Evolutionary conservation across 2,113 vertebrate species (phyloP).

Genomic region (Coptodon bakossiorum): DNA sequence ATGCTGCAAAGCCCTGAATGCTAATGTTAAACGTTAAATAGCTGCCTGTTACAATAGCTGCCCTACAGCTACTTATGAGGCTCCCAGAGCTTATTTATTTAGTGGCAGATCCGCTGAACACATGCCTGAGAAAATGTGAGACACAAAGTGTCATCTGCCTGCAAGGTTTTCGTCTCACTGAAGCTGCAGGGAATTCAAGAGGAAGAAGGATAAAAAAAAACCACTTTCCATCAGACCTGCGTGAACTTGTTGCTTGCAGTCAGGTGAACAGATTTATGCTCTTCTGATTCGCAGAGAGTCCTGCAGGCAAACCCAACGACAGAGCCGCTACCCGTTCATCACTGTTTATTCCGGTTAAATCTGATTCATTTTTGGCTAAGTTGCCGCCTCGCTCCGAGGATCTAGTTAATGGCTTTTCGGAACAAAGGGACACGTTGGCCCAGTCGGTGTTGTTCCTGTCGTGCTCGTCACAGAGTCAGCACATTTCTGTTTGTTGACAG

Average conservation of each 20-base stretch:
- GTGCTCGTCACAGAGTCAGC: slow-evolving; percentile 1
- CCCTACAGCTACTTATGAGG: background rate
- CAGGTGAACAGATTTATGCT: background rate
- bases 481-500: background rate
- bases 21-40: background rate
- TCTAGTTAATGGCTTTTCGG: background rate
- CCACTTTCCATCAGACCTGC: slow-evolving; percentile 7
- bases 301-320: background rate
- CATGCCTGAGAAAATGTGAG: background rate
- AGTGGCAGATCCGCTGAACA: background rate
- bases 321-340: background rate
- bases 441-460: background rate
- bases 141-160: background rate
- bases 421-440: background rate
- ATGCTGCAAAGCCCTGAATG: background rate
- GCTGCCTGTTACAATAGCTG: background rate
- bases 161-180: background rate
- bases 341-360: background rate
- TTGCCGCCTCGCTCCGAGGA: background rate
- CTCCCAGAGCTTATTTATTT: background rate
- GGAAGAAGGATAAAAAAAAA: background rate
- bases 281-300: background rate
- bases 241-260: slow-evolving; percentile 22
- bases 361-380: background rate
- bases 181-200: background rate